Conservation (phyloP, 2,113 vertebrate genomes). For the Naja naja region DNA sequence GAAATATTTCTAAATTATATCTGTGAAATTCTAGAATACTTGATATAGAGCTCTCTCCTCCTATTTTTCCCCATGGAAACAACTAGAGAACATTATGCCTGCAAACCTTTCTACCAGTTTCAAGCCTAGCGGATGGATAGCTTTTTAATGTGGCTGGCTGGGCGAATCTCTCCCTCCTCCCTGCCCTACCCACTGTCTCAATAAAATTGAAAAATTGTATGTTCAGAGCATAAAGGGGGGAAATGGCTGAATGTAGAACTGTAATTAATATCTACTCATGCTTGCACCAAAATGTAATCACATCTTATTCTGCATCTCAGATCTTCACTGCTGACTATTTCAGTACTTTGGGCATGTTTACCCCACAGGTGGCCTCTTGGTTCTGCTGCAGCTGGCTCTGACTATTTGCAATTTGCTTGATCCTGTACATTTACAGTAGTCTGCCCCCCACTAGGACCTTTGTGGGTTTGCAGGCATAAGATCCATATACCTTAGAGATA, state of each 20-base stretch:
- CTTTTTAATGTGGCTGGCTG: not conserved
- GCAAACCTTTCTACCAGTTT: not conserved
- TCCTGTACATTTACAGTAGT: not conserved
- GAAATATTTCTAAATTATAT: not conserved
- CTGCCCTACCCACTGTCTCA: not conserved
- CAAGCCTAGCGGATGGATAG: not conserved
- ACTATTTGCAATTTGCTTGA: constrained; percentile 7
- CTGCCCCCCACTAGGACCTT: not conserved
- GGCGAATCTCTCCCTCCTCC: not conserved
- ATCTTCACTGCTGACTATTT: not conserved
- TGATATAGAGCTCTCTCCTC: not conserved
- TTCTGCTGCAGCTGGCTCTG: constrained; percentile 6
- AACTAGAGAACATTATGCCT: not conserved
- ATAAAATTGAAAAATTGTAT: not conserved
- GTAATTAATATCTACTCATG: not conserved
- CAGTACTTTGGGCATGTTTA: not conserved
- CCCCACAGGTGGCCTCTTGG: constrained; percentile 5
- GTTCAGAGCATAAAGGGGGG: not conserved
- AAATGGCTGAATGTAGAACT: not conserved
- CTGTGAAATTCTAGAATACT: not conserved
- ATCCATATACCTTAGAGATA: not conserved
- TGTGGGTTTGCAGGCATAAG: not conserved
- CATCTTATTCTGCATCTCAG: not conserved
- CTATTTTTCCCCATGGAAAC: not conserved
- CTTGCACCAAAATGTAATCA: not conserved